These are phyloP conservation scores for Brachionus paranguensis DNA, from an alignment of 1,140 invertebrate species.

Conservation along the genomic window DNA sequence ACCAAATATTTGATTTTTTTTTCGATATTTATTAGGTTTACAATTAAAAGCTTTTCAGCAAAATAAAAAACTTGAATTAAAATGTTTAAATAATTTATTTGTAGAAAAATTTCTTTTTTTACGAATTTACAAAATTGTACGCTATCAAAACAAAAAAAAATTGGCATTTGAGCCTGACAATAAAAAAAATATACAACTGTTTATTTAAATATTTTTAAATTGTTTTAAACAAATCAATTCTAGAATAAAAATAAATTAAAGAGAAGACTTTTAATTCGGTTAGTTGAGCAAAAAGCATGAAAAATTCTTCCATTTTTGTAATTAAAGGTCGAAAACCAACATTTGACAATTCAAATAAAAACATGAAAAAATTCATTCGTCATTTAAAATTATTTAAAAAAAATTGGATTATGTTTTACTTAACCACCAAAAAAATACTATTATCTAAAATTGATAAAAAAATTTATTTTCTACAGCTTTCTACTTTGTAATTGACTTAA, in stretches of 20 bases:
- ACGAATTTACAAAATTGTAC: slow-evolving; percentile 11
- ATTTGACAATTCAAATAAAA: not conserved
- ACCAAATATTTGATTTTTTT: not conserved
- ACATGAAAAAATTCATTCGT: not conserved
- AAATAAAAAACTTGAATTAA: not conserved
- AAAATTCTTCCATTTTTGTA: not conserved
- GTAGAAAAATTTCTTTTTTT: not conserved
- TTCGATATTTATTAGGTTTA: too few species aligned
- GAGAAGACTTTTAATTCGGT: not conserved
- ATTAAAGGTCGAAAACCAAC: not conserved
- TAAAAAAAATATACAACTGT: slow-evolving; percentile 3
- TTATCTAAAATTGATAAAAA: not conserved
- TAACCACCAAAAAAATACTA: not conserved
- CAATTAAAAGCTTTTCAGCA: too few species aligned
- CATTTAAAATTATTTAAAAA: not conserved
- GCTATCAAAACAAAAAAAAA: not conserved
- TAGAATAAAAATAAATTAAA: not conserved
- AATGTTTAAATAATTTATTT: not conserved
- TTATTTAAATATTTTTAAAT: not conserved
- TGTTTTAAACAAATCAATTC: not conserved
- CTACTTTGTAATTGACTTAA: not conserved
- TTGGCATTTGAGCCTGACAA: not conserved
- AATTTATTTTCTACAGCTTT: not conserved
- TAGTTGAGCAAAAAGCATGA: not conserved
- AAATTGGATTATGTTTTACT: not conserved